These are phyloP conservation scores for Octodon degus DNA, from an alignment of 2,113 vertebrate species.

Conservation along the genomic window DNA sequence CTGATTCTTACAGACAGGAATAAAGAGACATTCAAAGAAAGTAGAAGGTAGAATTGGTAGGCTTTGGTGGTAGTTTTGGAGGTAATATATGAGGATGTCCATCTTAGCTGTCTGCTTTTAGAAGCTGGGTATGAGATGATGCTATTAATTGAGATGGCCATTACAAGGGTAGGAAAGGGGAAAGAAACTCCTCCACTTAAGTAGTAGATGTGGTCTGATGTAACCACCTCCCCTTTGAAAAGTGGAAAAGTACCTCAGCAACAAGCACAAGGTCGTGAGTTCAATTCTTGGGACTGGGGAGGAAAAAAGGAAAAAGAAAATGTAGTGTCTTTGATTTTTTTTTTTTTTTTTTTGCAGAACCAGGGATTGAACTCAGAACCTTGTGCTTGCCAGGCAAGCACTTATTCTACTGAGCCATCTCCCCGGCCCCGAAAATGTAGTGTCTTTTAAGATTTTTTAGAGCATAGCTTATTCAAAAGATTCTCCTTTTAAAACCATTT, in stretches of 20 bases:
- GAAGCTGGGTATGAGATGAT: neutral
- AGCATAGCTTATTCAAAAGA: conserved; percentile 31
- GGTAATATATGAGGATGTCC: neutral
- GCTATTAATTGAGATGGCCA: neutral
- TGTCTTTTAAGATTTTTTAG: conserved; percentile 41
- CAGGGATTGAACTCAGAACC: too few relatives aligned
- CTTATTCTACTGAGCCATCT: too few relatives aligned
- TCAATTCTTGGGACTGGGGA: too few relatives aligned
- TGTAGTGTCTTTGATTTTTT: neutral
- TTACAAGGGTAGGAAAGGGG: neutral
- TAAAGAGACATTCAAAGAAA: neutral
- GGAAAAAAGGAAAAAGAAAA: too few relatives aligned
- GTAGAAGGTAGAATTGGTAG: neutral
- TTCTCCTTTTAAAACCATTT: conserved; percentile 5
- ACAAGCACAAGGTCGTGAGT: too few relatives aligned
- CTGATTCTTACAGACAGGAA: neutral
- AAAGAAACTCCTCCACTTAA: neutral
- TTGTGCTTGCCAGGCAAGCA: too few relatives aligned
- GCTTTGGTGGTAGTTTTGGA: neutral
- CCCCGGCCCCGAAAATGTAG: neutral
- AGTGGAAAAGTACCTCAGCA: neutral
- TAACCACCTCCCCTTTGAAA: conserved; percentile 2
- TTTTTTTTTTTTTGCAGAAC: too few relatives aligned
- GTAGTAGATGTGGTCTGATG: neutral
- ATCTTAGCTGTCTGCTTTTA: conserved; percentile 2